Evolutionary conservation across 2,888 invertebrate genomes (phyloP).

Genomic region (Nycteola revayana): DNA sequence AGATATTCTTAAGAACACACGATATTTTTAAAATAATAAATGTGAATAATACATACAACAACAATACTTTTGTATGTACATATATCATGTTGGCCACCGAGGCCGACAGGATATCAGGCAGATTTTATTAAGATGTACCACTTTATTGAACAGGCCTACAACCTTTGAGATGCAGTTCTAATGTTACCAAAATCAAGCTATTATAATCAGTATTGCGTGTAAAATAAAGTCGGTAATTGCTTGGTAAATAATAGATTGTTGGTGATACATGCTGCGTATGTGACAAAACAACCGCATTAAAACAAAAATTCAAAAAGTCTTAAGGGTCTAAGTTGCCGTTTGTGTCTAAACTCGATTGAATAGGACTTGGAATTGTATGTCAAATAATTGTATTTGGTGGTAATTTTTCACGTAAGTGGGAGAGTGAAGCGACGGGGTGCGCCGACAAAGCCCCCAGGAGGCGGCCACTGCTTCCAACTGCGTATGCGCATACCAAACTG

Average conservation of each 20-base stretch:
- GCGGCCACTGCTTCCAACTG: slow-evolving; percentile 55
- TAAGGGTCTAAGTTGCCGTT: slow-evolving; percentile 12
- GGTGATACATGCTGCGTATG: slow-evolving; percentile 21
- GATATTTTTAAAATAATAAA: too few relatives aligned
- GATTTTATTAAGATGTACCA: slow-evolving; percentile 56
- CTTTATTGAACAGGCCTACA: slow-evolving; percentile 36
- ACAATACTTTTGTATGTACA: too few relatives aligned
- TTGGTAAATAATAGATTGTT: slow-evolving; percentile 19
- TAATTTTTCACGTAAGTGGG: slow-evolving; percentile 68
- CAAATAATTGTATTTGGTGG: slow-evolving; percentile 29
- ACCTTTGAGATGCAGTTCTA: slow-evolving; percentile 24
- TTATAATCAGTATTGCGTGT: slow-evolving; percentile 16
- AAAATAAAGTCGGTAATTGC: slow-evolving; percentile 18
- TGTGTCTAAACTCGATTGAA: slow-evolving; percentile 19
- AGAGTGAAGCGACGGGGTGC: slow-evolving; percentile 59
- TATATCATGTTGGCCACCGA: slow-evolving; percentile 55
- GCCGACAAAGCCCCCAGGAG: slow-evolving; percentile 75
- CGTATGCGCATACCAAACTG: slow-evolving; percentile 46
- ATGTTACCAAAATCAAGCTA: slow-evolving; percentile 6
- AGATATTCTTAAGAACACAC: too few relatives aligned
- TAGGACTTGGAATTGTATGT: slow-evolving; percentile 18
- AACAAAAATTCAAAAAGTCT: slow-evolving; percentile 13
- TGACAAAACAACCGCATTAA: slow-evolving; percentile 37
- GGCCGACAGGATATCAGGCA: slow-evolving; percentile 35
- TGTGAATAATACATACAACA: too few relatives aligned